phyloP scores from a whole-genome alignment of 2,113 vertebrate genomes.

The Axis porcinus region DNA sequence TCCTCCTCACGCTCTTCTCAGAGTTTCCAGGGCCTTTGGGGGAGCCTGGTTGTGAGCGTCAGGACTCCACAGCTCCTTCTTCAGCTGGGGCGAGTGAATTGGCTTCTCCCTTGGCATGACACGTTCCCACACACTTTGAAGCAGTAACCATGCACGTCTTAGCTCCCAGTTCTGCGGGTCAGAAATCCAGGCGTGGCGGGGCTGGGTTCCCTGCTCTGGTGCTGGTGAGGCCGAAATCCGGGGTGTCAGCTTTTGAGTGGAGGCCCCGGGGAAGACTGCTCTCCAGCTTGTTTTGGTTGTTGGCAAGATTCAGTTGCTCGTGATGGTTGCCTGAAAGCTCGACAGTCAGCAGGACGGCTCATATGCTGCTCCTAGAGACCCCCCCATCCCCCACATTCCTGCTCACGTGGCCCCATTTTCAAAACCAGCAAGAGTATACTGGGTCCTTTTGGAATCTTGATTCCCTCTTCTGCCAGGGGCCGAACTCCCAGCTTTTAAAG shows the following conservation, averaged over 20 bases:
- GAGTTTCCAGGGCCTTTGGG: neutral
- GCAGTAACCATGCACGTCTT: neutral
- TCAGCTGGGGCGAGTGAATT: neutral
- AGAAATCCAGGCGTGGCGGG: rapidly evolving
- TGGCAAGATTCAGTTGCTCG: too few species aligned
- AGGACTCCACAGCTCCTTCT: neutral
- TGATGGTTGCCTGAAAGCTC: neutral
- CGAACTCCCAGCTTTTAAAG: neutral
- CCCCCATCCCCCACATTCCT: neutral
- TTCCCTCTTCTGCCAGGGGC: neutral
- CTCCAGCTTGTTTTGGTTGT: neutral
- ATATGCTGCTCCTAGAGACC: neutral
- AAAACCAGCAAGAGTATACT: neutral
- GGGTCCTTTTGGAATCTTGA: neutral
- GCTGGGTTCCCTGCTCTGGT: neutral
- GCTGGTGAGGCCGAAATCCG: neutral
- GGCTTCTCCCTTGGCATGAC: rapidly evolving
- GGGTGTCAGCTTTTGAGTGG: neutral
- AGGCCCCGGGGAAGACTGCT: neutral
- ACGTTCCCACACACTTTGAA: neutral
- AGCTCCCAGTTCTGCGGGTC: neutral
- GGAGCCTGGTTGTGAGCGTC: neutral
- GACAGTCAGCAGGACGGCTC: neutral
- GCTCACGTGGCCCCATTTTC: neutral
- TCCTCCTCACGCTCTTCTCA: neutral